Base-by-base conservation (phyloP, 1,140 invertebrate genomes). In the Ceratina japonica region DNA sequence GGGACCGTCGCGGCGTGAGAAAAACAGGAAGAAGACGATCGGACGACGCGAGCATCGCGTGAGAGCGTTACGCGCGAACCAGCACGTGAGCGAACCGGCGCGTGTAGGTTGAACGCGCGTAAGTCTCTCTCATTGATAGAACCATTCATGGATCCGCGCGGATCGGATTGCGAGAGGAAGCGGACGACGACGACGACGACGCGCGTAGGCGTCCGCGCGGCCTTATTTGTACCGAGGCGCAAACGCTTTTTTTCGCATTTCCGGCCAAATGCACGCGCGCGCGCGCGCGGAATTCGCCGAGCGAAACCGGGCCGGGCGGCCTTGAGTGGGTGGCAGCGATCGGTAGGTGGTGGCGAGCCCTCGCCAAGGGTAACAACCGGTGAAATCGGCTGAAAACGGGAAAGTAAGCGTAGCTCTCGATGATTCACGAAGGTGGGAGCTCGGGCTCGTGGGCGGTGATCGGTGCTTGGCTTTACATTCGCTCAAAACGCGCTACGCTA, bases 61-160 rank as follows among this genome's bases (percentile, higher is more conserved):
- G 82, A 80, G 80, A 81, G 4, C 27, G 54, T n/a, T 10, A 56
- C 54, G 71, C 80, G 27, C 27, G 27, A 31, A 31, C 27, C 2
- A 31, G 27, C 27, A 71, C 81, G 80, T 77, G 77, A 63, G 69
- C 44, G 71, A 51, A 44, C n/a, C 15, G n/a, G n/a, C 65, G 79
- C 59, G 83, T 75, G 84, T 86, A 75, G 83, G 84, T 77, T 20
- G 66, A 44, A 31, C 82, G 80, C 75, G 79, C 71, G 73, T 76
- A 76, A 74, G 80, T 73, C 37, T 44, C 37, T 44, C 37, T 66
- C 85, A 86, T 86, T 86, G 85, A 86, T 86, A 78, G 76, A 22
- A 85, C 83, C 84, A 86, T 86, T 86, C 85, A 85, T 86, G 85
- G 84, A 85, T 86, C 77, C 83, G 85, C 73, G 15, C 5, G 16